Evolutionary conservation across 2,113 vertebrate species (phyloP).

Genomic region (Redunca redunca): DNA sequence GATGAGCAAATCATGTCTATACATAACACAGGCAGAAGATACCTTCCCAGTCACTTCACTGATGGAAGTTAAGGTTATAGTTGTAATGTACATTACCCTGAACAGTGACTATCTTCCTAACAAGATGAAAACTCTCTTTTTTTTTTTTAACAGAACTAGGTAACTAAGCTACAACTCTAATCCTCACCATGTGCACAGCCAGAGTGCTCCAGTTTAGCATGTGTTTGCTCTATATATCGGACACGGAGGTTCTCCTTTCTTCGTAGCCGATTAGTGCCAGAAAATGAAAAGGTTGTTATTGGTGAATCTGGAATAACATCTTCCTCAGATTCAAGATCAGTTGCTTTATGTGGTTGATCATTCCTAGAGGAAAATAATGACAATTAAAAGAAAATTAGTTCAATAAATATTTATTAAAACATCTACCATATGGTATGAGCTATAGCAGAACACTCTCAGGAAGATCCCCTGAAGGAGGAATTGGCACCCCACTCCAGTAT

Average conservation of each 20-base stretch:
- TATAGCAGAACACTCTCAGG: neutral
- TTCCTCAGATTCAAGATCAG: slow-evolving; percentile 81
- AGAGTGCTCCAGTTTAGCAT: slow-evolving; percentile 57
- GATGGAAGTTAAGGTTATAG: neutral
- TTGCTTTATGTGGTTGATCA: slow-evolving; percentile 63
- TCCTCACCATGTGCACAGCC: slow-evolving; percentile 70
- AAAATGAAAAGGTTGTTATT: slow-evolving; percentile 81
- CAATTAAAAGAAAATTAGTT: slow-evolving; percentile 29
- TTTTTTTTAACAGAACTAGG: neutral
- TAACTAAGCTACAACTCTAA: neutral
- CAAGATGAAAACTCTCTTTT: neutral
- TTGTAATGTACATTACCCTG: neutral
- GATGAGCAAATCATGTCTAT: neutral
- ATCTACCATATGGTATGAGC: neutral
- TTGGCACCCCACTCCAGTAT: neutral
- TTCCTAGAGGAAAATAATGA: slow-evolving; percentile 64
- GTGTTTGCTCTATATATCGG: slow-evolving; percentile 84
- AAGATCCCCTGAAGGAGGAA: neutral
- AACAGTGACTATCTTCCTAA: neutral
- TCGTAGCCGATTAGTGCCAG: slow-evolving; percentile 85
- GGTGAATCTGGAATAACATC: slow-evolving; percentile 93
- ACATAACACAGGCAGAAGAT: neutral
- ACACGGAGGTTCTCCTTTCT: slow-evolving; percentile 84
- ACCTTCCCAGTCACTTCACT: neutral
- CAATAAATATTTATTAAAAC: slow-evolving; percentile 22